phyloP scores from a whole-genome alignment of 2,888 invertebrate genomes.

The Netelia virgata region DNA sequence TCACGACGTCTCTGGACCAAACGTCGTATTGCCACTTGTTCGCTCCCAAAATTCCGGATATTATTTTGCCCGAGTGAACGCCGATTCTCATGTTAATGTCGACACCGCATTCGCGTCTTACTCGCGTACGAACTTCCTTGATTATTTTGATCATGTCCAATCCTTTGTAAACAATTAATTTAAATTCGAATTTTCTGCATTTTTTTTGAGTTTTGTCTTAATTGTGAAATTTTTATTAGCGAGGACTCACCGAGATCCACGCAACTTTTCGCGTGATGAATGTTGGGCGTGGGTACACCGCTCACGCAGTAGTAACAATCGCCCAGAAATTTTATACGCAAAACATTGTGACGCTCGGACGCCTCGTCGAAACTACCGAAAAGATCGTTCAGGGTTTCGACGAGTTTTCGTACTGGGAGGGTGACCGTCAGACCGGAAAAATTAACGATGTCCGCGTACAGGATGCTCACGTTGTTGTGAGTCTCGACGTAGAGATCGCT shows the following conservation, averaged over 20 bases:
- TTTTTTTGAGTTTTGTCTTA: neutral
- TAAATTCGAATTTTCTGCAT: conserved; percentile 1
- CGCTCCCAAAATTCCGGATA: conserved; percentile 96
- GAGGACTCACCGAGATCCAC: conserved; percentile 89
- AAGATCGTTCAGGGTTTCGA: conserved; percentile 95
- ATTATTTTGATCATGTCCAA: conserved; percentile 97
- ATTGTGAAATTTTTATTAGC: conserved; percentile 9
- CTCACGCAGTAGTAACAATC: conserved; percentile 98
- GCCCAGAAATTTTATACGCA: conserved; percentile 96
- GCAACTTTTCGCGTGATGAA: conserved; percentile 95
- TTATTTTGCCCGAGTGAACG: conserved; percentile 95
- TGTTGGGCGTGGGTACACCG: conserved; percentile 92
- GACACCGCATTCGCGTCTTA: conserved; percentile 90
- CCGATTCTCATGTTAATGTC: conserved; percentile 98
- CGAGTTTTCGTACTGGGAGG: conserved; percentile 92
- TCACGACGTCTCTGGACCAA: conserved; percentile 97
- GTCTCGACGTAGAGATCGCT: conserved; percentile 95
- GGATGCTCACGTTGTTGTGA: conserved; percentile 94
- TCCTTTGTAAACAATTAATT: conserved; percentile 81
- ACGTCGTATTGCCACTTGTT: conserved; percentile 99
- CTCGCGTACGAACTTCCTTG: conserved; percentile 88
- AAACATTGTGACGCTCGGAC: conserved; percentile 92
- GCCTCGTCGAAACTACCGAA: conserved; percentile 97
- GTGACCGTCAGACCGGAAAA: conserved; percentile 95
- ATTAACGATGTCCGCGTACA: conserved; percentile 97